Evolutionary conservation across 2,888 invertebrate species (phyloP).

Genomic region (Autographa pulchrina): DNA sequence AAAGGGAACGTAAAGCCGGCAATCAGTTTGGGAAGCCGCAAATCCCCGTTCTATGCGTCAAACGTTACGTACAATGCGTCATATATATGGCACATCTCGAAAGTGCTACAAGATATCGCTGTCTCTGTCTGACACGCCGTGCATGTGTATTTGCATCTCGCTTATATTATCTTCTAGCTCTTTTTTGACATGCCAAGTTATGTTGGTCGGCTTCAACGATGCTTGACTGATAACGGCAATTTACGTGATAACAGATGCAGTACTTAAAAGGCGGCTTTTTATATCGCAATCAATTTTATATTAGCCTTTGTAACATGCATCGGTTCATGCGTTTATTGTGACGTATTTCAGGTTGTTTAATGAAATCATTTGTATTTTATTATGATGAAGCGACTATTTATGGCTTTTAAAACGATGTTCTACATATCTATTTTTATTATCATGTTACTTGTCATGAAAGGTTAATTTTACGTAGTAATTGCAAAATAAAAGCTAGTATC

Average conservation of each 20-base stretch:
- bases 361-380: not conserved
- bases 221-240: constrained; percentile 45
- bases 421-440: not conserved
- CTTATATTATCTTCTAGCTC: too few species aligned
- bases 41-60: constrained; percentile 51
- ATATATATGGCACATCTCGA: too few species aligned
- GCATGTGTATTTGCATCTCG: not conserved
- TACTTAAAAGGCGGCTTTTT: constrained; percentile 44
- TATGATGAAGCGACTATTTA: too few species aligned
- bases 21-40: constrained; percentile 46
- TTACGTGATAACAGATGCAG: constrained; percentile 42
- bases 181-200: too few species aligned
- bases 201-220: constrained; percentile 20
- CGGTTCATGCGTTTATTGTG: not conserved
- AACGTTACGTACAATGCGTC: constrained; percentile 28
- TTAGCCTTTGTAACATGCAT: constrained; percentile 31
- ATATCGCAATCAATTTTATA: constrained; percentile 42
- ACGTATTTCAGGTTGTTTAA: not conserved
- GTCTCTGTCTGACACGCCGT: too few species aligned
- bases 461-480: too few species aligned
- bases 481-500: not conserved
- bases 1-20: constrained; percentile 45
- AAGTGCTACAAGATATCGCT: too few species aligned
- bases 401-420: not conserved
- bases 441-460: too few species aligned